Evolutionary conservation across 2,888 invertebrate genomes (phyloP), one percentile per base, ranked within the genome.

Genomic region (Silvanus unidentatus): DNA sequence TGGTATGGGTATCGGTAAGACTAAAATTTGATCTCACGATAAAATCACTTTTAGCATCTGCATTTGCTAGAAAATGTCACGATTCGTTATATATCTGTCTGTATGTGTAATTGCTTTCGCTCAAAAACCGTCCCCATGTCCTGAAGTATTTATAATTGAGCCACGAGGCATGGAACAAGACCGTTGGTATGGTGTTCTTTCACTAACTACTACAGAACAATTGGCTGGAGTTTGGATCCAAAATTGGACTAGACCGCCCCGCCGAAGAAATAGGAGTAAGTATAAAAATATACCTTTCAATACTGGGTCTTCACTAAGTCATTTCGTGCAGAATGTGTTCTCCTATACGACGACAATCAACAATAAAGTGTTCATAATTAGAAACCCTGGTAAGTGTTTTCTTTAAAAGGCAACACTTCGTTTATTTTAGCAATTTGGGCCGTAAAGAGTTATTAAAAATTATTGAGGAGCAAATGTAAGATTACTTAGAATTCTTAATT

Each of bases 251-350:
- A 40, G 81, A 82, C 54, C 66, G 71, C 42, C 77, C 76, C 45
- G 80, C 79, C n/a, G 76, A 78, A 57, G 72, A 79, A 36, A 65
- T 83, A 36, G 79, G 79, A 61, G 82, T 82, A 61, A 76, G 76
- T 63, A 32, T 22, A 22, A 3, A 22, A 22, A 5, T 22, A n/a
- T n/a, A n/a, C n/a, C n/a, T n/a, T n/a, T n/a, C n/a, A n/a, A n/a
- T n/a, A n/a, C n/a, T n/a, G n/a, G n/a, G n/a, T n/a, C n/a, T n/a
- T n/a, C n/a, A n/a, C n/a, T n/a, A n/a, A n/a, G n/a, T 30, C 5
- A 11, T 49, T 53, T 59, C 9, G 40, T 6, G n/a, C 11, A 71
- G 71, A 71, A 70, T 49, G 68, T 67, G 65, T 73, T 80, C 39
- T 81, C 81, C 1, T 78, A 79, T 45, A 76, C 80, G 0, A 71